Conservation (phyloP, 2,888 invertebrate species). For the Xestia c-nigrum region DNA sequence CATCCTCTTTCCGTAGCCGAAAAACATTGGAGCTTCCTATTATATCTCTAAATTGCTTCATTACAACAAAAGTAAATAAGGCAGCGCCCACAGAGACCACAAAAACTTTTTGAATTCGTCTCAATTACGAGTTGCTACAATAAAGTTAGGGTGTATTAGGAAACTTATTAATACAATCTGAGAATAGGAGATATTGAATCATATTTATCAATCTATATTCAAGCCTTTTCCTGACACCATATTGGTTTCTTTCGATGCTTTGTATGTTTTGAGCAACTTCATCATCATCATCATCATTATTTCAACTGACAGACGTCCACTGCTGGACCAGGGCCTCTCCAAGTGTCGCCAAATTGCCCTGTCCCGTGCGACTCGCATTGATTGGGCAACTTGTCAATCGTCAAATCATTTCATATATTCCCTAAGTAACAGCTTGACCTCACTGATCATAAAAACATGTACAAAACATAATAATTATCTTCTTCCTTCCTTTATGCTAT, state of each 20-base stretch:
- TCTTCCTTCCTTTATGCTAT: constrained; percentile 5
- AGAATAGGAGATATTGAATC: constrained; percentile 27
- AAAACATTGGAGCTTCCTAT: constrained; percentile 36
- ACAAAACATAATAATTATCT: constrained; percentile 28
- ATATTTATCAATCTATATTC: constrained; percentile 7
- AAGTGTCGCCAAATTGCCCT: too few species aligned
- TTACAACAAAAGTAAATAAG: constrained; percentile 61
- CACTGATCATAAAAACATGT: constrained; percentile 25
- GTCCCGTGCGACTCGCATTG: too few species aligned
- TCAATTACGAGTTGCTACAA: constrained; percentile 57
- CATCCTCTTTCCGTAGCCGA: constrained; percentile 19
- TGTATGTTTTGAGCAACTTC: neutral
- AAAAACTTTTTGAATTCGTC: constrained; percentile 63
- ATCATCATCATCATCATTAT: too few species aligned
- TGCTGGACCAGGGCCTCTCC: too few species aligned
- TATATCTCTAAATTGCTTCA: constrained; percentile 52
- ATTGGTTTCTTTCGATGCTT: neutral
- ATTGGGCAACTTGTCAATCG: neutral
- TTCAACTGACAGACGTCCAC: too few species aligned
- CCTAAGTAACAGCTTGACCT: constrained; percentile 13
- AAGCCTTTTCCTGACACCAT: neutral
- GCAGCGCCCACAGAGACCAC: constrained; percentile 50
- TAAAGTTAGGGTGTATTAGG: constrained; percentile 58
- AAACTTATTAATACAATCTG: constrained; percentile 50
- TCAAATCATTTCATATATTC: neutral